phyloP scores from a whole-genome alignment of 2,888 invertebrate species.

The Tanypteryx hageni region DNA sequence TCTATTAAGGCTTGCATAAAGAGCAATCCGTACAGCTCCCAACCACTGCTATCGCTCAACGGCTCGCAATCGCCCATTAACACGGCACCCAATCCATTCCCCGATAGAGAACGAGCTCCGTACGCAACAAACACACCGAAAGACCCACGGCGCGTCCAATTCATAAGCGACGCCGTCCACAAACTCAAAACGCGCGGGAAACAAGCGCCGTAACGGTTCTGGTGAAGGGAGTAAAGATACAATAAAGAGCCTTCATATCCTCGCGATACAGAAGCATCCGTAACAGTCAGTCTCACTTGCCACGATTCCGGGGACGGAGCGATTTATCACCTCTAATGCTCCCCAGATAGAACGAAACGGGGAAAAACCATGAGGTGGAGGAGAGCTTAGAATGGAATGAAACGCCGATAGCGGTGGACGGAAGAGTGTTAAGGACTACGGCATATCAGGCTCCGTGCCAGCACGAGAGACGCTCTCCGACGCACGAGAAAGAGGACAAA shows the following conservation, averaged over 20 bases:
- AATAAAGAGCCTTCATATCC: not conserved
- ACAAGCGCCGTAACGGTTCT: not conserved
- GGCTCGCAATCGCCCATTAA: not conserved
- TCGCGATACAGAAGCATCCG: not conserved
- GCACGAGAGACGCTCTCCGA: no score
- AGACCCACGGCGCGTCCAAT: not conserved
- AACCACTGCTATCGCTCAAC: no score
- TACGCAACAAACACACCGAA: not conserved
- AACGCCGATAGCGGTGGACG: no score
- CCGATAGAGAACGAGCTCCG: not conserved
- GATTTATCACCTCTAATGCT: no score
- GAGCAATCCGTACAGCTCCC: no score
- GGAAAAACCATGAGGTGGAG: no score
- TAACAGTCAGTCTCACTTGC: not conserved
- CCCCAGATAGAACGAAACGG: no score
- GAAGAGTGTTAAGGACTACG: no score
- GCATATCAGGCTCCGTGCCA: no score
- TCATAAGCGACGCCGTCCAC: not conserved
- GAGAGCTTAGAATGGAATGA: no score
- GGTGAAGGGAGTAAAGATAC: not conserved
- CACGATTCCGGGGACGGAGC: not conserved
- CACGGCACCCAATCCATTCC: not conserved
- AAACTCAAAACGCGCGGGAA: constrained; percentile 17
- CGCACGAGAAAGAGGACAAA: no score
- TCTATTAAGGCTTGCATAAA: no score